Base-by-base conservation (phyloP, 2,113 vertebrate species). In the Laticauda laticaudata region DNA sequence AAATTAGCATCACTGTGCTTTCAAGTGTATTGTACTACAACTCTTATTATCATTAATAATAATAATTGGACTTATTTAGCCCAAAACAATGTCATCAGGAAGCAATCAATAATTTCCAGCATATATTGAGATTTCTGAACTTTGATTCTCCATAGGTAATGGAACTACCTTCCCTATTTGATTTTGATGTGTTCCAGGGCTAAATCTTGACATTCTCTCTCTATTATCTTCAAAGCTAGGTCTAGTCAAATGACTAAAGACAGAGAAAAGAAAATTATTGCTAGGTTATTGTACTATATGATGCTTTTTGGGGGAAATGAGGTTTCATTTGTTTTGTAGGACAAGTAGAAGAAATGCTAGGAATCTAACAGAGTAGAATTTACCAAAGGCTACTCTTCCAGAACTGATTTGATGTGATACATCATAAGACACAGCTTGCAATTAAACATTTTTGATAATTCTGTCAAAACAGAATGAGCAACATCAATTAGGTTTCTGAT, bases 381-480 rank as follows among this genome's bases (percentile, higher is more conserved):
- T 43, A 21, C 89, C 24, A 9, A 20, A n/a, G 0, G 1, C 89
- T 0, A 0, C 75, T 57, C 87, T 69, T 95, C 92, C 93, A 92
- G 95, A 94, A 92, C 94, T 85, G 39, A 95, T 95, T 92, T 95
- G 93, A 93, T 91, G 53, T 92, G 91, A 93, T 87, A 94, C 81
- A 90, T 95, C 94, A 93, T 24, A 92, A 95, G 93, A 91, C 0
- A 0, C 90, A 86, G 86, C 89, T 34, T 93, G 89, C 87, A 94
- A 96, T 96, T 95, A 95, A 97, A 95, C 53, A 61, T 95, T 97
- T 95, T 94, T 96, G 95, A 96, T 97, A 96, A 96, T 90, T 48
- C 89, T 92, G 96, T 96, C 96, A 96, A 94, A 96, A 95, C 87
- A 96, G 94, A 94, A 96, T 96, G 94, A 95, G 95, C 92, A 96